A percentile compares a stretch with the other conserved stretches of the same genome.
These are phyloP conservation scores for Tachycineta bicolor DNA, from an alignment of 2,113 vertebrate species.

Conservation along the genomic window DNA sequence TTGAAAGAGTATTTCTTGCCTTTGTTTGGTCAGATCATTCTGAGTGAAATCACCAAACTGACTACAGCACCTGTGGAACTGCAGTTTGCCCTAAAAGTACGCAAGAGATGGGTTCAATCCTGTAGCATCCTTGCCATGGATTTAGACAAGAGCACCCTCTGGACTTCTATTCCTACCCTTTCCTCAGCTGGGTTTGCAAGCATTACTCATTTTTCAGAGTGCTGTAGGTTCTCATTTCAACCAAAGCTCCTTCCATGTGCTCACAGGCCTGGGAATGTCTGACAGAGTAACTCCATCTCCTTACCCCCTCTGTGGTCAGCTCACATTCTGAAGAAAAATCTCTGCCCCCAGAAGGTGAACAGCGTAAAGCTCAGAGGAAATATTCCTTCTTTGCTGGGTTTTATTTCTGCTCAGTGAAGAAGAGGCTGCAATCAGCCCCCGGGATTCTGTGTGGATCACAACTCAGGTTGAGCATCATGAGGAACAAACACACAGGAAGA, in stretches of 20 bases:
- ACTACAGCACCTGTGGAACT: neutral
- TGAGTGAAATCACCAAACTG: neutral
- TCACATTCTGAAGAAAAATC: neutral
- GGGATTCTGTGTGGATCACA: neutral
- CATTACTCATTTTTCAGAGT: neutral
- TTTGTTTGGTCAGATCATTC: neutral
- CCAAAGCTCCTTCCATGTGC: neutral
- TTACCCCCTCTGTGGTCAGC: neutral
- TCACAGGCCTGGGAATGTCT: neutral
- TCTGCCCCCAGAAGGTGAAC: neutral
- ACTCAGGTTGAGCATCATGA: neutral
- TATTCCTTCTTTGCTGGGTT: neutral
- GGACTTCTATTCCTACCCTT: neutral
- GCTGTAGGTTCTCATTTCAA: neutral
- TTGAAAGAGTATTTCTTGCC: neutral
- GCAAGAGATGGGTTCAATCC: neutral
- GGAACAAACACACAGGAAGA: neutral
- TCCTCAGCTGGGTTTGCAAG: rapidly evolving
- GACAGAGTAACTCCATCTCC: neutral
- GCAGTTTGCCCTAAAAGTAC: neutral
- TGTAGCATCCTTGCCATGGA: no score
- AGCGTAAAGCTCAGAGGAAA: neutral
- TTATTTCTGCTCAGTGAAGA: neutral
- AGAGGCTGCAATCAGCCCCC: neutral
- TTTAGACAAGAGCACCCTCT: neutral